Percentiles rank a stretch among this genome's conserved stretches.
Evolutionary conservation across 37 sponge, comb jelly and placozoan genomes (phyloP).

Genomic region (Crambe crambe): DNA sequence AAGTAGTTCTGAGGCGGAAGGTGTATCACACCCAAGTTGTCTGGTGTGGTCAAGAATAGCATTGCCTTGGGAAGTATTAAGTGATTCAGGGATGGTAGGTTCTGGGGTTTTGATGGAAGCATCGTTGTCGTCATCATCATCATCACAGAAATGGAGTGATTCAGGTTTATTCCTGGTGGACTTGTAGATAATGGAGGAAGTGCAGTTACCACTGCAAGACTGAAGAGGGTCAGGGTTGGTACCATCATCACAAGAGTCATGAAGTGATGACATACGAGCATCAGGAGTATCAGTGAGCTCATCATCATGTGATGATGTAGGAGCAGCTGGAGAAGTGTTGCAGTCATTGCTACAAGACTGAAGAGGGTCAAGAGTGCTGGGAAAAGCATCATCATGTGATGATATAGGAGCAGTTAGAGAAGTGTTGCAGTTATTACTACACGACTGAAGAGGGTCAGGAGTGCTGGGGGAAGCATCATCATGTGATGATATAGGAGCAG

Average conservation of each 20-base stretch:
- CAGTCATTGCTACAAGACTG: background rate
- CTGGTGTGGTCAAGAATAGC: too few relatives aligned
- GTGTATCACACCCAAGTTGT: too few relatives aligned
- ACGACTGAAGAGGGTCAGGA: too few relatives aligned
- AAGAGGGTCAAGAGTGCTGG: background rate
- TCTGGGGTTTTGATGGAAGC: too few relatives aligned
- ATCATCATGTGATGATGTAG: background rate
- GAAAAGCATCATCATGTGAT: background rate
- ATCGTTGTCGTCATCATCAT: background rate
- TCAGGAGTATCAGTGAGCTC: background rate
- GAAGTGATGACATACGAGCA: background rate
- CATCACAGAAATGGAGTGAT: background rate
- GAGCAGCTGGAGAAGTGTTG: background rate
- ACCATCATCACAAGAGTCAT: background rate
- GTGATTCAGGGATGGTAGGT: too few relatives aligned
- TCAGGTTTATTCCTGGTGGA: too few relatives aligned
- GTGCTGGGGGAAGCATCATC: background rate
- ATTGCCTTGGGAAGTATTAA: too few relatives aligned
- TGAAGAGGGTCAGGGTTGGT: too few relatives aligned
- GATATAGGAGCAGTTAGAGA: background rate
- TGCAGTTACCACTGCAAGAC: background rate
- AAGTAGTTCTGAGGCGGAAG: too few relatives aligned
- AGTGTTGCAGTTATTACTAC: background rate
- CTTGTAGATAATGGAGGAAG: too few relatives aligned
- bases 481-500: background rate